Evolutionary conservation across 2,113 vertebrate species (phyloP).

Genomic region (Oryzias javanicus): DNA sequence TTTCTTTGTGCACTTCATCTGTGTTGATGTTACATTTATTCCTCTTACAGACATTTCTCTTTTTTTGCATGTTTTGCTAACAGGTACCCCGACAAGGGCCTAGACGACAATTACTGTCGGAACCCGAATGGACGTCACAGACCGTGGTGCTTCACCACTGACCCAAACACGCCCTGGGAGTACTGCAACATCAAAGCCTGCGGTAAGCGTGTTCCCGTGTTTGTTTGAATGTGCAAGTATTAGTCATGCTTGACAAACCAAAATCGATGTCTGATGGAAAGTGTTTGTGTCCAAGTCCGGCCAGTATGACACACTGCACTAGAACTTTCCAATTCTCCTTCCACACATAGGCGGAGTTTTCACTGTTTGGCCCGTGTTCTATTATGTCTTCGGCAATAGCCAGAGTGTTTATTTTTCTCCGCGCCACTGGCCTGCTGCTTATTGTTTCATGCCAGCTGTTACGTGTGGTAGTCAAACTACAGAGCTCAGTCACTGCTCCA

Average conservation of each 20-base stretch:
- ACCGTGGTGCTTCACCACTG: constrained; percentile 97
- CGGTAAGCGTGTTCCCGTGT: constrained; percentile 80
- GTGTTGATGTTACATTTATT: not conserved
- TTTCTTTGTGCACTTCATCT: constrained; percentile 5
- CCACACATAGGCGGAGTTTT: constrained; percentile 13
- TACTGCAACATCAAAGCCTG: constrained; percentile 96
- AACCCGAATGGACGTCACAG: constrained; percentile 93
- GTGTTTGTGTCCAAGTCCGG: constrained; percentile 4
- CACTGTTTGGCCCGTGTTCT: constrained; percentile 13
- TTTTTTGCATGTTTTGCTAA: constrained; percentile 34
- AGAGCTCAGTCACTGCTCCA: constrained; percentile 45
- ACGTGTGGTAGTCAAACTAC: constrained; percentile 36
- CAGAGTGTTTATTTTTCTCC: constrained; percentile 59
- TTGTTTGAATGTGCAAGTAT: constrained; percentile 23
- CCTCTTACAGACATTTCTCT: not conserved
- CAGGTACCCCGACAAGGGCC: constrained; percentile 93
- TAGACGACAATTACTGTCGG: constrained; percentile 98
- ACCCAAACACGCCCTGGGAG: constrained; percentile 92
- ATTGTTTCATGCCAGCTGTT: constrained; percentile 55
- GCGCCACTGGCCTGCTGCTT: constrained; percentile 48
- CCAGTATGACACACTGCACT: constrained; percentile 31
- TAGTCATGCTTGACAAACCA: constrained; percentile 6
- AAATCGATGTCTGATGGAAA: constrained; percentile 9
- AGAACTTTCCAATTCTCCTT: constrained; percentile 83
- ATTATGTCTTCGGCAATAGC: constrained; percentile 60